Evolutionary conservation across 2,113 vertebrate genomes (phyloP), one percentile per base, ranked within the genome.

Genomic region (Cranoglanis bouderius): DNA sequence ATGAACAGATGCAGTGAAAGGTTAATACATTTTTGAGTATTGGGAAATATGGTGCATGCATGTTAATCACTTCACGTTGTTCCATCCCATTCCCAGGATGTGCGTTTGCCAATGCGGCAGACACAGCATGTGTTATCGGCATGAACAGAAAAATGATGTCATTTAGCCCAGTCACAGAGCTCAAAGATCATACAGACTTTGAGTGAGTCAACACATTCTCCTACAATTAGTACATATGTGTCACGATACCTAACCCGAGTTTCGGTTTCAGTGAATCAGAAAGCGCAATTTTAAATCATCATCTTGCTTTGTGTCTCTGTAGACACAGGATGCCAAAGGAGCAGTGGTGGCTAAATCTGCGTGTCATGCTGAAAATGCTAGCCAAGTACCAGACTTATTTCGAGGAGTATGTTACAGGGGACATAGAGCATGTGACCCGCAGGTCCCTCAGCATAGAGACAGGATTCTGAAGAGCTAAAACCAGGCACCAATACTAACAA

Each of bases 371-470:
- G 84, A 99, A 98, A 95, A 99, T 99, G 98, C 85, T 99, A 74
- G 98, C 98, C 4, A 98, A 97, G 92, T 98, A 99, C 94, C 98
- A 96, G 93, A 98, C 98, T 92, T 97, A 96, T 93, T 97, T 99
- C 93, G 96, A 96, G 0, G 97, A 98, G 91, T 99, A 99, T 18
- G 96, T 98, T 91, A 95, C 97, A 0, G 98, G 98, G 82, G 96
- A 95, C 89, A 96, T 99, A 19, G 97, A 97, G 91, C 98, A 99
- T 0, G 97, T 99, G 93, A 99, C 97, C 13, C 96, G 95, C 24
- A 94, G 97, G 89, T 97, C 96, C 0, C 96, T 99, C 89, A 99
- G 98, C 93, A 96, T 98, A 0, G 97, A 99, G 89, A 95, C 96
- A 26, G 98, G 97, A 87, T 99, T 98, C 95, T 99, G 95, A 94